These are phyloP conservation scores for Eristalis pertinax DNA, from an alignment of 2,888 invertebrate species.

Conservation along the genomic window DNA sequence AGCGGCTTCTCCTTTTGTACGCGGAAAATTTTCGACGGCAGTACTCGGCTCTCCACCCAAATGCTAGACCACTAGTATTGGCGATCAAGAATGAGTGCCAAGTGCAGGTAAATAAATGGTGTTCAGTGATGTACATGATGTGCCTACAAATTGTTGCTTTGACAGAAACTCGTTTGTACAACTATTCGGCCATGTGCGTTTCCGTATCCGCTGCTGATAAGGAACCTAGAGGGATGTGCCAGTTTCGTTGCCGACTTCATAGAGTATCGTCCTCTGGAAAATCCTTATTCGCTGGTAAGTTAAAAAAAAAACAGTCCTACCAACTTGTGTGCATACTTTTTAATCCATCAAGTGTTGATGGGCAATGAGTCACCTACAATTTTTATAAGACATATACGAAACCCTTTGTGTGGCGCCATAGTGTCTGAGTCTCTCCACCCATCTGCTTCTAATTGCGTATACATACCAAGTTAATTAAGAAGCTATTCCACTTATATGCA, in stretches of 20 bases:
- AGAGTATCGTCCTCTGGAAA: conserved; percentile 87
- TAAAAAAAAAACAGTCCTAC: no score
- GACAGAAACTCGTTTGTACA: conserved; percentile 94
- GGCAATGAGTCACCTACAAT: no score
- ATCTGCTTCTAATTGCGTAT: no score
- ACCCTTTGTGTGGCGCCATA: no score
- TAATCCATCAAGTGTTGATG: no score
- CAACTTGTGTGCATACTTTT: no score
- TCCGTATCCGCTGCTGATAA: conserved; percentile 85
- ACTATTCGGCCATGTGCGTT: conserved; percentile 90
- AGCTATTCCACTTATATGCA: no score
- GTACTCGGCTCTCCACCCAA: conserved; percentile 83
- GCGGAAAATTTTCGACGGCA: conserved; percentile 91
- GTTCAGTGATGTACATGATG: not conserved
- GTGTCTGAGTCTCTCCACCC: no score
- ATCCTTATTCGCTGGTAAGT: conserved; percentile 87
- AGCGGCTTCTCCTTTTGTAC: conserved; percentile 87
- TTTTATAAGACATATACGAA: no score
- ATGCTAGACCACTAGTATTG: conserved; percentile 86
- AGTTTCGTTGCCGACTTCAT: conserved; percentile 90
- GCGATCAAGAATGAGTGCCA: conserved; percentile 90
- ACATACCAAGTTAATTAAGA: no score
- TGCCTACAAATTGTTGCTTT: conserved; percentile 45
- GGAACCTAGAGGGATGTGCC: conserved; percentile 87
- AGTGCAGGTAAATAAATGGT: conserved; percentile 84